phyloP scores from a whole-genome alignment of 2,113 vertebrate species.

The Progne subis region DNA sequence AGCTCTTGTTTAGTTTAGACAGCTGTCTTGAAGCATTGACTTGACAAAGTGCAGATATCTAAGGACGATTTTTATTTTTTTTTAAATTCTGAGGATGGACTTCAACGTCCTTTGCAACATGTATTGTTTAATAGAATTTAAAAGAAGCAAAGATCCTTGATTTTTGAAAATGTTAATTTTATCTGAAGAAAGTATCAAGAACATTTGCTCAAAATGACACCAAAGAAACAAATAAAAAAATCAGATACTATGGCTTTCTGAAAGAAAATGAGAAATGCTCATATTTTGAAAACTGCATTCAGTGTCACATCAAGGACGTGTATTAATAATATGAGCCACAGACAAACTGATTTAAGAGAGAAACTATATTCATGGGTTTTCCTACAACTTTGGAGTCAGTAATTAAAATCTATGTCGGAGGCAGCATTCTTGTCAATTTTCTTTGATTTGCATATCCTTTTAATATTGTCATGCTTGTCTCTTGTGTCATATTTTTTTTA shows the following conservation, averaged over 20 bases:
- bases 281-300: neutral
- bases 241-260: neutral
- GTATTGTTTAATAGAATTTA: constrained; percentile 55
- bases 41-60: constrained; percentile 26
- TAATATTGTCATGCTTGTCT: neutral
- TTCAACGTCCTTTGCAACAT: neutral
- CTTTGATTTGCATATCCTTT: neutral
- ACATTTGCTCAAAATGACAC: neutral
- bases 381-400: neutral
- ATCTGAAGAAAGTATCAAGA: constrained; percentile 15
- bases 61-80: neutral
- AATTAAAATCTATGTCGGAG: neutral
- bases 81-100: neutral
- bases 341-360: neutral
- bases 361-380: neutral
- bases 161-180: constrained; percentile 40
- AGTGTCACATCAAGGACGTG: neutral
- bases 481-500: neutral
- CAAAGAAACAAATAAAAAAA: neutral
- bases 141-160: constrained; percentile 15
- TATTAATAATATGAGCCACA: neutral
- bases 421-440: neutral
- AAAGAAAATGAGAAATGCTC: neutral
- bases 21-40: constrained; percentile 7
- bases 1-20: constrained; percentile 34